phyloP scores from a whole-genome alignment of 1,140 invertebrate genomes.

The Brevipalpus yothersi region DNA sequence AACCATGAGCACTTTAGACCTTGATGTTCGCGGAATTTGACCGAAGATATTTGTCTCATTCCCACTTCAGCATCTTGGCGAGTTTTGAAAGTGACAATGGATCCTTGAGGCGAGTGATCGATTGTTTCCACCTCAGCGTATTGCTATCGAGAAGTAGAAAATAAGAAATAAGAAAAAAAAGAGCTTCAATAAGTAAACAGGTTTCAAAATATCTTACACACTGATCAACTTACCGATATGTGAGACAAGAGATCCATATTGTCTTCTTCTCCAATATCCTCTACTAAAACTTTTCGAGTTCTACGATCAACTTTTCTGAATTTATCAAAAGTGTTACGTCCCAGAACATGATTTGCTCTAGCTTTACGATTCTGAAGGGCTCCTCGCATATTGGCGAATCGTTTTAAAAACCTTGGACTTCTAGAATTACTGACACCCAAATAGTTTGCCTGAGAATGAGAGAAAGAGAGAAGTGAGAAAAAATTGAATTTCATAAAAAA shows the following conservation, averaged over 20 bases:
- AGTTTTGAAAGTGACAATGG: slow-evolving; percentile 40
- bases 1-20: not conserved
- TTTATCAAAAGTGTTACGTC: slow-evolving; percentile 25
- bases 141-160: slow-evolving; percentile 24
- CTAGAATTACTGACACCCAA: slow-evolving; percentile 15
- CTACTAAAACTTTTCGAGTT: slow-evolving; percentile 47
- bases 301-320: slow-evolving; percentile 37
- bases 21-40: slow-evolving; percentile 16
- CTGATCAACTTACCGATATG: slow-evolving; percentile 33
- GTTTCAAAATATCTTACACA: not conserved
- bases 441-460: slow-evolving; percentile 15
- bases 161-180: not conserved
- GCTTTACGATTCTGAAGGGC: slow-evolving; percentile 6
- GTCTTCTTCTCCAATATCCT: slow-evolving; percentile 44
- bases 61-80: slow-evolving; percentile 45
- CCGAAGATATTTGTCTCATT: slow-evolving; percentile 33
- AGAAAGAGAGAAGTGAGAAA: not conserved
- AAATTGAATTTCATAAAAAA: not conserved
- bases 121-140: slow-evolving; percentile 42
- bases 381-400: slow-evolving; percentile 9
- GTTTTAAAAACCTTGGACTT: not conserved
- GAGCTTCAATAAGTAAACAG: not conserved
- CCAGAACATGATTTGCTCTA: slow-evolving; percentile 12
- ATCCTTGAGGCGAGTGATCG: slow-evolving; percentile 33
- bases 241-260: slow-evolving; percentile 38